These are phyloP conservation scores for Bruchidius siliquastri DNA, from an alignment of 2,888 invertebrate genomes.

Conservation along the genomic window DNA sequence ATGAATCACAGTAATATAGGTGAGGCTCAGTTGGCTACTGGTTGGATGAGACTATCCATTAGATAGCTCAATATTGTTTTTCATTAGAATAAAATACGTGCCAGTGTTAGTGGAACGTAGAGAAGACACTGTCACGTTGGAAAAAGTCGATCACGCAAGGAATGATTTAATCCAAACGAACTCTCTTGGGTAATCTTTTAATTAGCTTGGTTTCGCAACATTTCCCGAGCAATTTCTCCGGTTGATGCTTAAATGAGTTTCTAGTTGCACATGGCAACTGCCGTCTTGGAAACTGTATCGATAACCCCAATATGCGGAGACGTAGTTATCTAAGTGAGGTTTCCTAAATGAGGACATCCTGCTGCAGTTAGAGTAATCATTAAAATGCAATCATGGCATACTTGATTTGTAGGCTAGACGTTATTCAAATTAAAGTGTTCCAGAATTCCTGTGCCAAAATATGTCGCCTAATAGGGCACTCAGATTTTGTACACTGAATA, in stretches of 20 bases:
- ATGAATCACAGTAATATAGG: too few relatives aligned
- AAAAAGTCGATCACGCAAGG: not conserved
- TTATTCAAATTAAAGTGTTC: too few relatives aligned
- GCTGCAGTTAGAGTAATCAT: not conserved
- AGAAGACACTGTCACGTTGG: not conserved
- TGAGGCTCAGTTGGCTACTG: too few relatives aligned
- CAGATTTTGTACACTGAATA: too few relatives aligned
- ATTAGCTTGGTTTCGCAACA: not conserved
- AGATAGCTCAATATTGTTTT: too few relatives aligned
- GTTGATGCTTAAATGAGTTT: not conserved
- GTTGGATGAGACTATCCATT: too few relatives aligned
- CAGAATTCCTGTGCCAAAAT: too few relatives aligned
- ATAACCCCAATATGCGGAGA: not conserved
- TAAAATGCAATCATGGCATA: too few relatives aligned
- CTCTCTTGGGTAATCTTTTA: not conserved
- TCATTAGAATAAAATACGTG: too few relatives aligned
- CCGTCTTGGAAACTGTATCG: not conserved
- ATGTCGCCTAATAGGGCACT: too few relatives aligned
- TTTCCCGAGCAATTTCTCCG: not conserved
- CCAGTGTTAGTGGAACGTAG: too few relatives aligned
- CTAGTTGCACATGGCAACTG: not conserved
- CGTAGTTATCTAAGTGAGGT: not conserved
- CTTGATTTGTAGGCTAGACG: too few relatives aligned
- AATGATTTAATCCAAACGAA: not conserved
- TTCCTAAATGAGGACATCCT: not conserved